These are phyloP conservation scores for Mactra quadrangularis DNA, from an alignment of 1,140 invertebrate species.

Conservation along the genomic window DNA sequence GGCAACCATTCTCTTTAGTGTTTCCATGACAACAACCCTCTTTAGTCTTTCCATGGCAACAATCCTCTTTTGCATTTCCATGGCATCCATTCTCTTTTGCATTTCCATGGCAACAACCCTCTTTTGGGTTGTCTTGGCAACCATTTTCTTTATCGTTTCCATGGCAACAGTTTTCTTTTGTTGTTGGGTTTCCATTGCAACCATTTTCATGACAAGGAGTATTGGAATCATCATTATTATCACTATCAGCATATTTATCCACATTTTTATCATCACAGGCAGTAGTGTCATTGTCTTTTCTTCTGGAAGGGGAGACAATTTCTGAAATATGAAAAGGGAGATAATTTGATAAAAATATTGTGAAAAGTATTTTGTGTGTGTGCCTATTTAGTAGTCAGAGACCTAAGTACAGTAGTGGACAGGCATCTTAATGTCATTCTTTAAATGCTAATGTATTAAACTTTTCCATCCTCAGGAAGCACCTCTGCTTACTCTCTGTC, in stretches of 20 bases:
- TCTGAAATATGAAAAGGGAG: too few species aligned
- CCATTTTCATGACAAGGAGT: slow-evolving; percentile 17
- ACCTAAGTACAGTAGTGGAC: too few species aligned
- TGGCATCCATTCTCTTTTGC: slow-evolving; percentile 33
- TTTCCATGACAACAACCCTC: slow-evolving; percentile 32
- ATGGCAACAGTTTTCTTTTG: slow-evolving; percentile 16
- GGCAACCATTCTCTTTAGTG: slow-evolving; percentile 39
- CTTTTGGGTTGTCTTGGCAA: slow-evolving; percentile 22
- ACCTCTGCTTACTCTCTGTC: too few species aligned
- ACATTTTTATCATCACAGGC: background rate
- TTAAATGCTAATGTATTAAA: too few species aligned
- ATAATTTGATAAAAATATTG: too few species aligned
- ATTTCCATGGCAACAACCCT: slow-evolving; percentile 31
- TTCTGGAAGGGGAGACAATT: slow-evolving; percentile 41
- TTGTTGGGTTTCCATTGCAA: slow-evolving; percentile 19
- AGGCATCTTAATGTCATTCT: too few species aligned
- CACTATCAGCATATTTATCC: background rate
- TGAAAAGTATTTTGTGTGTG: too few species aligned
- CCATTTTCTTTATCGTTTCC: slow-evolving; percentile 58
- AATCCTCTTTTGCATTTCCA: slow-evolving; percentile 18
- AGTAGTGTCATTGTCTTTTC: slow-evolving; percentile 20
- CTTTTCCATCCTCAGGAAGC: too few species aligned
- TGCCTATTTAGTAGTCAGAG: too few species aligned
- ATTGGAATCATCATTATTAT: slow-evolving; percentile 7
- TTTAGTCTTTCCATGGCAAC: slow-evolving; percentile 26